A percentile compares a stretch with the other conserved stretches of the same genome.
These are phyloP conservation scores for Armadillidium nasatum DNA, from an alignment of 1,140 invertebrate genomes.

Conservation along the genomic window DNA sequence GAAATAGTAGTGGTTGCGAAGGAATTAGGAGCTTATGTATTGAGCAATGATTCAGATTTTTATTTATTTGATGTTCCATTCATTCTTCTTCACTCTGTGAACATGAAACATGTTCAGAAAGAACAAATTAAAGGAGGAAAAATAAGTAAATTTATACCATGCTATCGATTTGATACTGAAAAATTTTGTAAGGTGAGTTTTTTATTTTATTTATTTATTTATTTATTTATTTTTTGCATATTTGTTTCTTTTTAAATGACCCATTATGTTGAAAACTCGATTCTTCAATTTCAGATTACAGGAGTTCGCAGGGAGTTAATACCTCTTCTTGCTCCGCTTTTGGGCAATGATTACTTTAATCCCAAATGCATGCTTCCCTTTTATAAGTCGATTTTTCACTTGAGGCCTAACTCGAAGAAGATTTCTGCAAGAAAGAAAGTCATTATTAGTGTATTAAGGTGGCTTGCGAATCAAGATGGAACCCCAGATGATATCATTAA, in stretches of 20 bases:
- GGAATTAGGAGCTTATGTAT: conserved; percentile 26
- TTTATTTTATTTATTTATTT: neutral
- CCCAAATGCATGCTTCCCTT: neutral
- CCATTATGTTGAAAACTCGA: too few species aligned
- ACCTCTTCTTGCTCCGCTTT: neutral
- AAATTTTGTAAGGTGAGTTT: neutral
- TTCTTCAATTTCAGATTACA: neutral
- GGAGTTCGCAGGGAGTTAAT: neutral
- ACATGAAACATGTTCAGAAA: neutral
- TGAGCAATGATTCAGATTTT: conserved; percentile 42
- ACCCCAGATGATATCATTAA: neutral
- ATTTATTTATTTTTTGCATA: too few species aligned
- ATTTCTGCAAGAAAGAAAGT: neutral
- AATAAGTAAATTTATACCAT: neutral
- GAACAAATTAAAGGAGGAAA: neutral
- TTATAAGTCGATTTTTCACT: neutral
- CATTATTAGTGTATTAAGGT: neutral
- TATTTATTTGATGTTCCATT: conserved; percentile 30
- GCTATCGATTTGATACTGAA: neutral
- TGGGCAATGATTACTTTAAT: neutral
- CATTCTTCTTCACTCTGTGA: conserved; percentile 25
- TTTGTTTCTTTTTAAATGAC: too few species aligned
- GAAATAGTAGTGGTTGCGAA: conserved; percentile 38
- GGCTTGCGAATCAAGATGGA: neutral
- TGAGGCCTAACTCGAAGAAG: neutral